Percentiles rank a stretch among this genome's conserved stretches.
These are phyloP conservation scores for Dascillus cervinus DNA, from an alignment of 2,888 invertebrate genomes.

Conservation along the genomic window DNA sequence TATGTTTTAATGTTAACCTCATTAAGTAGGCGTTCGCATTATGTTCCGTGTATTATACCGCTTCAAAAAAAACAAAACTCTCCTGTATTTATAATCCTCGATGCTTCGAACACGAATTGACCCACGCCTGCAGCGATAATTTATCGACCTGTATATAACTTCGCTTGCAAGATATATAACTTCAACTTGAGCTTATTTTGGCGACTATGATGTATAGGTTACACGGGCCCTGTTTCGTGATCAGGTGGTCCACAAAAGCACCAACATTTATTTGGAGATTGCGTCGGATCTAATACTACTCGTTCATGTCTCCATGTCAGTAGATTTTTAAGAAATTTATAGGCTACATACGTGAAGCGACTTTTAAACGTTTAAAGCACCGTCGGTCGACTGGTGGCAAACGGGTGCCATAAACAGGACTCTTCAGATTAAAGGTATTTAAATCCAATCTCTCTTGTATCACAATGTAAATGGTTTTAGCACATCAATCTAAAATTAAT, in stretches of 20 bases:
- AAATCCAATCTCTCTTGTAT: too few species aligned
- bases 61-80: too few species aligned
- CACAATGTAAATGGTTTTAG: too few species aligned
- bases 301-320: constrained; percentile 6
- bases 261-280: constrained; percentile 18
- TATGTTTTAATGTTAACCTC: too few species aligned
- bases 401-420: too few species aligned
- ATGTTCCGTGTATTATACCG: too few species aligned
- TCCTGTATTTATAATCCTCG: too few species aligned
- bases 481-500: too few species aligned
- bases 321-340: constrained; percentile 7
- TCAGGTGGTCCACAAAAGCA: constrained; percentile 20
- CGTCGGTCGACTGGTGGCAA: too few species aligned
- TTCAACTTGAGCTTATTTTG: constrained; percentile 11
- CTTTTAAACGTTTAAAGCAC: too few species aligned
- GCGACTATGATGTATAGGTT: constrained; percentile 19
- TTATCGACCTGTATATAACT: constrained; percentile 10
- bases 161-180: constrained; percentile 13
- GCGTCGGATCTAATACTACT: constrained; percentile 12
- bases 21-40: too few species aligned
- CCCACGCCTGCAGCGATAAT: constrained; percentile 10
- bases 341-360: constrained; percentile 2
- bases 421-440: too few species aligned
- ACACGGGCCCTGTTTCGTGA: constrained; percentile 17
- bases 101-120: constrained; percentile 12